phyloP scores from a whole-genome alignment of 1,140 invertebrate genomes.

The Condylostylus longicornis region DNA sequence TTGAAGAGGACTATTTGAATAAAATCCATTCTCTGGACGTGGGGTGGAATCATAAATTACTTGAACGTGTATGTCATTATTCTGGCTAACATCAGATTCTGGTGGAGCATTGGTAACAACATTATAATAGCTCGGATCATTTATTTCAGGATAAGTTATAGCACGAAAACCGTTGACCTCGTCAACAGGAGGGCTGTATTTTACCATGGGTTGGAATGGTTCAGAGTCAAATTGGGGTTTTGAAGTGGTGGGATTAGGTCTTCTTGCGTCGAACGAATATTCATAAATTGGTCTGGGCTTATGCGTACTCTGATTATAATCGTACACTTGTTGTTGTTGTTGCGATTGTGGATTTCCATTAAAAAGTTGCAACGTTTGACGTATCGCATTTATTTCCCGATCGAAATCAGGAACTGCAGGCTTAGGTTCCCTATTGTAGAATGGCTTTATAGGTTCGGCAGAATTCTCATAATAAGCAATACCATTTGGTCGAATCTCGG shows the following conservation, averaged over 20 bases:
- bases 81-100: no score
- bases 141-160: conserved; percentile 29
- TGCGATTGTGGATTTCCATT: no score
- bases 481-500: conserved; percentile 34
- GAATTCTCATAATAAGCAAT: conserved; percentile 35
- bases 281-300: conserved; percentile 42
- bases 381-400: conserved; percentile 37
- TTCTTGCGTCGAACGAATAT: conserved; percentile 40
- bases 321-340: conserved; percentile 15
- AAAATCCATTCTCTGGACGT: no score
- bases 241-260: conserved; percentile 24
- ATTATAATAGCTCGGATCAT: neutral
- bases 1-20: no score
- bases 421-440: conserved; percentile 11
- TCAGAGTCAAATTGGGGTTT: conserved; percentile 38
- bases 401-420: conserved; percentile 31
- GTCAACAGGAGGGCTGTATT: conserved; percentile 45
- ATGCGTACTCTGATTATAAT: conserved; percentile 20
- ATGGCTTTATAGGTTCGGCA: conserved; percentile 17
- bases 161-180: conserved; percentile 38
- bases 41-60: conserved; percentile 12
- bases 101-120: neutral
- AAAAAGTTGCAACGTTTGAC: conserved; percentile 37
- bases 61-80: no score
- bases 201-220: conserved; percentile 42